Evolutionary conservation across 2,797 vertebrate species (phyloP), one percentile per base, ranked within the genome.

Genomic region (Euthynnus affinis): DNA sequence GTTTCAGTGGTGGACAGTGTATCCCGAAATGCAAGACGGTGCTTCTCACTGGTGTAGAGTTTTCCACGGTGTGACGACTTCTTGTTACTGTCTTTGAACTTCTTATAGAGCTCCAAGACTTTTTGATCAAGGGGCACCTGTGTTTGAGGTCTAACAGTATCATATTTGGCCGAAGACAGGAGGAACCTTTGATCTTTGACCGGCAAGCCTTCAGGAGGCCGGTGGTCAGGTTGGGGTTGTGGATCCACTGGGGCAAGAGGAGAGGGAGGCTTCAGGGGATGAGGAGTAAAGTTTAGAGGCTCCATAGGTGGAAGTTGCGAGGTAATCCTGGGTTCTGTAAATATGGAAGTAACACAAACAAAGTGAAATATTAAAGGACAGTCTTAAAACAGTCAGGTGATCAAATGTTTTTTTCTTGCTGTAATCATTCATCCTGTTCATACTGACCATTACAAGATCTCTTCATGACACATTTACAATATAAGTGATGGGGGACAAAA

Each of bases 51-150:
- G 44, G 17, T 25, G 14, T 55, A 46, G 20, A 1, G 5, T 17
- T 66, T 82, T 57, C 25, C 9, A 37, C 1, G 3, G 17, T 13
- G 8, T n/a, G 51, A 17, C 0, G 9, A 49, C 5, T 46, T 20
- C 42, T 37, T 73, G 6, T 52, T 62, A 17, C 5, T 1, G 22
- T 0, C 0, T 71, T 63, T 84, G 6, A 40, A 23, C 17, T 76
- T 84, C 61, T 32, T 81, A n/a, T 49, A 80, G 57, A 88, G 23
- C 1, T 51, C 8, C 20, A 83, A 13, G 23, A 25, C 42, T 2
- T 76, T 76, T 3, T 0, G 2, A 59, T 67, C 46, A 29, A 66
- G 23, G 9, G 12, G 1, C 25, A 27, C 2, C 3, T 48, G 9
- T 4, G 13, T 6, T 52, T 42, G 40, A 6, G 42, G 15, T 12